Conservation (phyloP, 53 echinoderm and acorn worm genomes). For the Temnopleurus reevesii region DNA sequence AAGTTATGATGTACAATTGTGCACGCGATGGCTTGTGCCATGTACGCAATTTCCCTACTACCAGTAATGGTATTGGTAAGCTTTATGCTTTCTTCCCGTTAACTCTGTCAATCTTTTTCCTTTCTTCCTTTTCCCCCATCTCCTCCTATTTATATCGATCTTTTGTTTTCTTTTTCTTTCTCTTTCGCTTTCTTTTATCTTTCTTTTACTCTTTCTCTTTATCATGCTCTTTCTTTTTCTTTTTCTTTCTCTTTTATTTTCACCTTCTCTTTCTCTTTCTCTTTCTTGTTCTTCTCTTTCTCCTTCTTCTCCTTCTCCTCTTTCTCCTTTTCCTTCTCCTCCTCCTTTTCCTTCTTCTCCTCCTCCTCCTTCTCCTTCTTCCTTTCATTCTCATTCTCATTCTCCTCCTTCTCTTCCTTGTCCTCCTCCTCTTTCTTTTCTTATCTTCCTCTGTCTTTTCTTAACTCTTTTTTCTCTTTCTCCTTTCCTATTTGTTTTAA, state of each 20-base stretch:
- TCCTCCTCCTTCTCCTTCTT: not conserved
- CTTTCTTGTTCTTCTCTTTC: not conserved
- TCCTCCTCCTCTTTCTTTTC: slow-evolving; percentile 11
- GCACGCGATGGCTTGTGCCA: slow-evolving; percentile 1
- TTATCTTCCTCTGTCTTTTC: not conserved
- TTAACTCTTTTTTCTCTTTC: not conserved
- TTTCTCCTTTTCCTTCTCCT: not conserved
- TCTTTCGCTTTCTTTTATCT: no score
- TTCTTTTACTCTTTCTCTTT: no score
- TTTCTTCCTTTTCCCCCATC: no score
- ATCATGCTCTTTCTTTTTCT: not conserved
- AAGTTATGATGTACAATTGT: slow-evolving; percentile 8
- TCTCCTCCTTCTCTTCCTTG: not conserved
- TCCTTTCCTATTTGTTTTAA: no score
- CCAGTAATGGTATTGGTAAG: slow-evolving; percentile 32
- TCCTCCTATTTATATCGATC: no score
- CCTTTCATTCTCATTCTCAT: no score
- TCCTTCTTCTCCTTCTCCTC: not conserved
- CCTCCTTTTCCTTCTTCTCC: not conserved
- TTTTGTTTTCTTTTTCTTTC: no score
- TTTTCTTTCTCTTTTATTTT: not conserved
- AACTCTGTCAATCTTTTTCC: no score
- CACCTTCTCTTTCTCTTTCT: not conserved
- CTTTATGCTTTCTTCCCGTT: no score
- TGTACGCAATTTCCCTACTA: not conserved